Evolutionary conservation across 2,797 vertebrate species (phyloP).

Genomic region (Poecile montanus): DNA sequence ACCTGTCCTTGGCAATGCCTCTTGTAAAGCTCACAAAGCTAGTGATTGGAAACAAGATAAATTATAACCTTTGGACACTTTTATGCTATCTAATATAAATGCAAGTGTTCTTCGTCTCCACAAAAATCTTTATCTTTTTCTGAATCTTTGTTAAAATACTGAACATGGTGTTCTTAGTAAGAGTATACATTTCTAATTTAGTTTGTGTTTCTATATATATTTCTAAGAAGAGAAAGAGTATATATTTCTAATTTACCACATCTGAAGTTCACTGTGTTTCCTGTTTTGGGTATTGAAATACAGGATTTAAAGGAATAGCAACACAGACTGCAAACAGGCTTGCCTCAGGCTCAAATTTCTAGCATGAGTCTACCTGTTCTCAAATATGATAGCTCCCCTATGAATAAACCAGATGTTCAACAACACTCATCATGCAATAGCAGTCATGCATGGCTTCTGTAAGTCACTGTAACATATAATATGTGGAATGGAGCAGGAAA

Average conservation of each 20-base stretch:
- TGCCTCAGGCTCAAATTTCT: neutral
- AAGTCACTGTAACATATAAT: neutral
- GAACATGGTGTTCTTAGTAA: neutral
- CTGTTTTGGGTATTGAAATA: neutral
- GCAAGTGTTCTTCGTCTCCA: neutral
- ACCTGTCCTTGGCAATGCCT: neutral
- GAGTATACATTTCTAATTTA: neutral
- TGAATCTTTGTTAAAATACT: neutral
- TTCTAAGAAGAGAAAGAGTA: neutral
- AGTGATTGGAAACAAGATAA: conserved; percentile 3
- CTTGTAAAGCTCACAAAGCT: neutral
- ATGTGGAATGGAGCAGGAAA: neutral
- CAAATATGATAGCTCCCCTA: neutral
- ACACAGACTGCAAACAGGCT: neutral
- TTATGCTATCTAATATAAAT: neutral
- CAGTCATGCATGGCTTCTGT: neutral
- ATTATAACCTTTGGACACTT: conserved; percentile 3
- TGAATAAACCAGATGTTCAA: conserved; percentile 43
- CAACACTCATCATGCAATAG: neutral
- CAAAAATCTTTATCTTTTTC: neutral
- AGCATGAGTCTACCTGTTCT: conserved; percentile 9
- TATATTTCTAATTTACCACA: neutral
- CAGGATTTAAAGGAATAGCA: neutral
- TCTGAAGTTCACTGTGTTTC: neutral
- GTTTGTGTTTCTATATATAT: neutral